A percentile compares a stretch with the other conserved stretches of the same genome.
phyloP scores from a whole-genome alignment of 2,797 vertebrate genomes.

The Halcyon chelicuti region DNA sequence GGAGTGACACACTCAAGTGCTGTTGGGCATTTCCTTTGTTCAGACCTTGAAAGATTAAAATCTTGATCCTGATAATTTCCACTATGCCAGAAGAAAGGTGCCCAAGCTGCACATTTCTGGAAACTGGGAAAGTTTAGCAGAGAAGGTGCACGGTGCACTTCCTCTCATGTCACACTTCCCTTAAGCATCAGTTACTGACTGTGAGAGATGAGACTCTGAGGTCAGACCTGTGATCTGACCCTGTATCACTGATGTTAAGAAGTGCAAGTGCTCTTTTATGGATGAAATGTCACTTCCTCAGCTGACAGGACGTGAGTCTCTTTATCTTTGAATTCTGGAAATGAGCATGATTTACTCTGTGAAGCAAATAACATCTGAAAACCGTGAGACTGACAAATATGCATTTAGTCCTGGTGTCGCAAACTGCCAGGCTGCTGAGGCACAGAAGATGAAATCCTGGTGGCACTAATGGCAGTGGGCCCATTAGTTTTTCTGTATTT shows the following conservation, averaged over 20 bases:
- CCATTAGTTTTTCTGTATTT: constrained; percentile 18
- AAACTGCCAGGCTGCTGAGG: not conserved
- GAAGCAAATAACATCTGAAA: not conserved
- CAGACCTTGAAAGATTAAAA: not conserved
- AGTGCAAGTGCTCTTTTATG: not conserved
- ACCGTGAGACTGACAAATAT: not conserved
- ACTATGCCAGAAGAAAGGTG: not conserved
- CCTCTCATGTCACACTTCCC: not conserved
- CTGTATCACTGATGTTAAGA: not conserved
- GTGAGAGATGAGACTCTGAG: not conserved
- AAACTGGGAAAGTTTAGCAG: not conserved
- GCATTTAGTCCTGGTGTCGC: not conserved
- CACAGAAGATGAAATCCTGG: not conserved
- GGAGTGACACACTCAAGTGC: not conserved
- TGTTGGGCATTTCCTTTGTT: not conserved
- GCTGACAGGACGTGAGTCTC: not conserved
- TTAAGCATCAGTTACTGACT: not conserved
- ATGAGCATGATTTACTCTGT: not conserved
- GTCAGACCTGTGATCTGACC: not conserved
- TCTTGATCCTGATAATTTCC: not conserved
- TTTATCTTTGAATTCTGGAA: not conserved
- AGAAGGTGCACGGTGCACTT: not conserved
- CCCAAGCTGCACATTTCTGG: not conserved
- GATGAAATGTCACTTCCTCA: not conserved
- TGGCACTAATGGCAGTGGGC: not conserved